These are phyloP conservation scores for Xiphophorus hellerii DNA, from an alignment of 2,113 vertebrate species.

Conservation along the genomic window DNA sequence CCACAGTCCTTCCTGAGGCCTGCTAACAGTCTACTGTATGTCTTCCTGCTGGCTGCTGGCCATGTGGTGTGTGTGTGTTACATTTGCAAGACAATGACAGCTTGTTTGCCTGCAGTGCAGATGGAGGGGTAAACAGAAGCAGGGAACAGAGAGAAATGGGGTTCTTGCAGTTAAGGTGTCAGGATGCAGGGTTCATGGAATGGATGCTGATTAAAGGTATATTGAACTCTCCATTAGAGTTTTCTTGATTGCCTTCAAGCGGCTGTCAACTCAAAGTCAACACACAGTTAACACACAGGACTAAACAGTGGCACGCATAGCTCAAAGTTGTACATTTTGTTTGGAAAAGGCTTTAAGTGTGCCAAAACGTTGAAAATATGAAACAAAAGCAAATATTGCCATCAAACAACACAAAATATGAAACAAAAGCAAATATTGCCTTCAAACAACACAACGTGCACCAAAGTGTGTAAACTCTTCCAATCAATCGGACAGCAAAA, in stretches of 20 bases:
- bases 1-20: conserved; percentile 61
- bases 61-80: conserved; percentile 31
- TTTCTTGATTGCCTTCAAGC: too few species aligned
- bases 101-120: conserved; percentile 59
- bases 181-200: background rate
- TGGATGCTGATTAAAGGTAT: background rate
- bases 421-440: too few species aligned
- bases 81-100: conserved; percentile 64
- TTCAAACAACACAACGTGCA: too few species aligned
- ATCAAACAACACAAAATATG: too few species aligned
- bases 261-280: background rate
- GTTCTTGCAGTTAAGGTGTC: conserved; percentile 35
- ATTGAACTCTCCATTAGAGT: background rate
- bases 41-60: conserved; percentile 49
- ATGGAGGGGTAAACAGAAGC: conserved; percentile 48
- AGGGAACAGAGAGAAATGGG: conserved; percentile 36
- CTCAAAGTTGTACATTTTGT: too few species aligned
- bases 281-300: too few species aligned
- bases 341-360: too few species aligned
- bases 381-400: too few species aligned
- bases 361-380: too few species aligned
- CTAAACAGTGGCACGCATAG: too few species aligned
- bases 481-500: too few species aligned
- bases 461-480: too few species aligned
- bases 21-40: conserved; percentile 53